A percentile compares a stretch with the other conserved stretches of the same genome.
These are phyloP conservation scores for Xylophagus ater DNA, from an alignment of 2,888 invertebrate genomes.

Conservation along the genomic window DNA sequence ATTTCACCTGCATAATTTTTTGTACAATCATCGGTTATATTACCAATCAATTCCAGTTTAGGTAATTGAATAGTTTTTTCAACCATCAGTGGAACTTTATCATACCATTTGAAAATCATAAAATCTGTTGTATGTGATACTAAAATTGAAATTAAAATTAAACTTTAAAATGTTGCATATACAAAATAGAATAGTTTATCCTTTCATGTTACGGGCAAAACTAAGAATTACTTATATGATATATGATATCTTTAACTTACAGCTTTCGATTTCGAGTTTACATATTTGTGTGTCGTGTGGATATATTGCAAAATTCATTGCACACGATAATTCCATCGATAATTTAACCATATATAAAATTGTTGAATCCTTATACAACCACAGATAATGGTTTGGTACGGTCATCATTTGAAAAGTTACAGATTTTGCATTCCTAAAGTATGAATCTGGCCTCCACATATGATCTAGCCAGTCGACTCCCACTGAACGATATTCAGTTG, in stretches of 20 bases:
- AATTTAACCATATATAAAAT: slow-evolving; percentile 73
- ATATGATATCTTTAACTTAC: too few species aligned
- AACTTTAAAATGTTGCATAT: too few species aligned
- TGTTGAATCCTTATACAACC: slow-evolving; percentile 78
- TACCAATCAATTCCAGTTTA: slow-evolving; percentile 72
- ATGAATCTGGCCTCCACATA: slow-evolving; percentile 90
- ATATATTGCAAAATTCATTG: slow-evolving; percentile 90
- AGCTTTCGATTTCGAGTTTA: slow-evolving; percentile 86
- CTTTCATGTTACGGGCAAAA: too few species aligned
- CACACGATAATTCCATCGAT: slow-evolving; percentile 77
- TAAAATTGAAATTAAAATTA: slow-evolving; percentile 40
- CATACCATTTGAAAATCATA: slow-evolving; percentile 89
- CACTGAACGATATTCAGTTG: slow-evolving; percentile 74
- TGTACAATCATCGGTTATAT: slow-evolving; percentile 81
- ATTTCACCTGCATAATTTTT: slow-evolving; percentile 83
- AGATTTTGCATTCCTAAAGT: slow-evolving; percentile 88
- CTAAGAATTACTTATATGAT: too few species aligned
- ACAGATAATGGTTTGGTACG: slow-evolving; percentile 86
- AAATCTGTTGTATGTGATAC: slow-evolving; percentile 92
- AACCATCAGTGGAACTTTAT: slow-evolving; percentile 77
- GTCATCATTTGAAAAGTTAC: slow-evolving; percentile 93
- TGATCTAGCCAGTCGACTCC: slow-evolving; percentile 86
- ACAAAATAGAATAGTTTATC: too few species aligned
- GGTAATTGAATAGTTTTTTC: slow-evolving; percentile 85
- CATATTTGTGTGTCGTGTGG: slow-evolving; percentile 92